Percentiles rank a stretch among this genome's conserved stretches.
These are phyloP conservation scores for Liasis olivaceus DNA, from an alignment of 2,797 vertebrate species.

Conservation along the genomic window DNA sequence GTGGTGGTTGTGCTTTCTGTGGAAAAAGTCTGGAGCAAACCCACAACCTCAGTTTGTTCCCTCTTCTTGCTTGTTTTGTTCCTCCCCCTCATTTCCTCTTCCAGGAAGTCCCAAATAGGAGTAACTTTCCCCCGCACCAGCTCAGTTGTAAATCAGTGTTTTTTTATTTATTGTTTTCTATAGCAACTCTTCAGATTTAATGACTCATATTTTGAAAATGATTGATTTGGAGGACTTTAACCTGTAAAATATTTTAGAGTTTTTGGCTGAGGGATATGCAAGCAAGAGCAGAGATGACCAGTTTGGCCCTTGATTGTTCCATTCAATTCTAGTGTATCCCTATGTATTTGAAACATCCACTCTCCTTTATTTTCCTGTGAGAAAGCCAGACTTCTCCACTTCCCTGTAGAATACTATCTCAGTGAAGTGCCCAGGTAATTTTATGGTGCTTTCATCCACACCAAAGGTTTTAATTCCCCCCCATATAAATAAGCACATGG, in stretches of 20 bases:
- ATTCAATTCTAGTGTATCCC: not conserved
- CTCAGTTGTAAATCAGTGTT: not conserved
- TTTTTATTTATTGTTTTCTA: not conserved
- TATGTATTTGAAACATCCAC: not conserved
- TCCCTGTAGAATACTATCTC: not conserved
- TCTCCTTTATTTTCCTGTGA: not conserved
- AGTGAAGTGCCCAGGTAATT: not conserved
- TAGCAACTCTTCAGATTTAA: not conserved
- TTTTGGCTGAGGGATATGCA: no score
- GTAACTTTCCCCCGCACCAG: not conserved
- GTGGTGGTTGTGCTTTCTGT: not conserved
- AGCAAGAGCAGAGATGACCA: not conserved
- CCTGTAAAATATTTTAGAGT: not conserved
- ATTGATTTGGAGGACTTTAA: not conserved
- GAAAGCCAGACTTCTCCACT: not conserved
- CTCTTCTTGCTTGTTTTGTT: not conserved
- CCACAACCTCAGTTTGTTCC: not conserved
- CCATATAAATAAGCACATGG: not conserved
- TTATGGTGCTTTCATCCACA: not conserved
- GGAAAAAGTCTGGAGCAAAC: not conserved
- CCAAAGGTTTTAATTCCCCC: not conserved
- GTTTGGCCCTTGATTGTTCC: not conserved
- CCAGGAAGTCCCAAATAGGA: not conserved
- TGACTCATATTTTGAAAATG: not conserved
- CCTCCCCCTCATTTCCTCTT: not conserved